Conservation (phyloP, 2,113 vertebrate species). For the Anguilla rostrata region DNA sequence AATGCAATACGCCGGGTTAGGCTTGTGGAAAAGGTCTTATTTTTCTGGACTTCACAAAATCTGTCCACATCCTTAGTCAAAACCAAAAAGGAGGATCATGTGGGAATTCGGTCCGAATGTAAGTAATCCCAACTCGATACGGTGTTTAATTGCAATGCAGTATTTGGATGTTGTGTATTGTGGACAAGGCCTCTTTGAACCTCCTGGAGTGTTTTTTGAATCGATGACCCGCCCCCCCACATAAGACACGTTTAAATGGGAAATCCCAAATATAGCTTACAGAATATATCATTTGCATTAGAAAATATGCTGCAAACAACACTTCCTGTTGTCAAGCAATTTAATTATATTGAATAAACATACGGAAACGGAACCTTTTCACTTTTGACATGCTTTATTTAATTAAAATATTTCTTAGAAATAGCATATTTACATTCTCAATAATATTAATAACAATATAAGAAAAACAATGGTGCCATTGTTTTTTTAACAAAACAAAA, state of each 20-base stretch:
- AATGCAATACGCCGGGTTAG: too few relatives aligned
- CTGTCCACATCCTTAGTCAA: too few relatives aligned
- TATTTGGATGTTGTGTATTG: neutral
- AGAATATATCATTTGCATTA: neutral
- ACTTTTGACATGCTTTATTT: conserved; percentile 76
- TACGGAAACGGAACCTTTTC: neutral
- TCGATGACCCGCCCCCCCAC: too few relatives aligned
- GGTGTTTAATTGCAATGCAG: neutral
- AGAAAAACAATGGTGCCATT: conserved; percentile 57
- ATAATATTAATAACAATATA: conserved; percentile 75
- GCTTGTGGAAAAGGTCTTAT: too few relatives aligned
- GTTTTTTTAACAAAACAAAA: conserved; percentile 61
- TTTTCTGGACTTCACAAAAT: too few relatives aligned
- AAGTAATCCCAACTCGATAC: too few relatives aligned
- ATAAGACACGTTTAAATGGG: too few relatives aligned
- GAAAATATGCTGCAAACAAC: neutral
- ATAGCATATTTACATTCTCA: conserved; percentile 74
- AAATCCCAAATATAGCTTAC: too few relatives aligned
- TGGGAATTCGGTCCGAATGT: too few relatives aligned
- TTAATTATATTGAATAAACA: neutral
- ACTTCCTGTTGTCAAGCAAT: neutral
- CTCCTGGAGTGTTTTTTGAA: neutral
- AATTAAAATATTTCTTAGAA: conserved; percentile 79
- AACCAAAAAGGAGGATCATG: too few relatives aligned
- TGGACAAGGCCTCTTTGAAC: neutral